Conservation (phyloP, 1,140 invertebrate species). For the Bombus huntii region DNA sequence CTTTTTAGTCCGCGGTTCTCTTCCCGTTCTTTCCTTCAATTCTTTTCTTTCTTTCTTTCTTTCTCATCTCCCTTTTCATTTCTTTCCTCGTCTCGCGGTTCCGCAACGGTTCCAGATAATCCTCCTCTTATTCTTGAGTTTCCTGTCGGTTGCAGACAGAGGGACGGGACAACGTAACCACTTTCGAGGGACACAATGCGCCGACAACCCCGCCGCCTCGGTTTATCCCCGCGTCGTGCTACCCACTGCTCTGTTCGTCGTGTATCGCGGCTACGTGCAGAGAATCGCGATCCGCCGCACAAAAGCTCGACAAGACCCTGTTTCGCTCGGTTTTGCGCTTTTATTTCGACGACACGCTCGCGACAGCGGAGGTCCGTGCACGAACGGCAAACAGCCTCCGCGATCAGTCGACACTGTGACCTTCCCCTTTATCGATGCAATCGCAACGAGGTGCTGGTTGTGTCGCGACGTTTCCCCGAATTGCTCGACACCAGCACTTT, state of each 20-base stretch:
- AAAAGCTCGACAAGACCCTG: neutral
- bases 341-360: slow-evolving; percentile 28
- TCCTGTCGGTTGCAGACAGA: slow-evolving; percentile 21
- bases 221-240: no score
- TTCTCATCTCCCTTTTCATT: neutral
- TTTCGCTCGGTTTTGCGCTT: neutral
- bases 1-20: neutral
- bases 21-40: neutral
- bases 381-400: no score
- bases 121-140: slow-evolving; percentile 15
- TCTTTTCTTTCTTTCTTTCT: neutral
- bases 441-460: neutral
- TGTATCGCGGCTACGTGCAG: slow-evolving; percentile 45
- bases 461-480: neutral
- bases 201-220: no score
- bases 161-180: neutral
- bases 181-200: slow-evolving; percentile 29
- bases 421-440: slow-evolving; percentile 4
- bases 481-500: no score
- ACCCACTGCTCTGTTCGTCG: neutral
- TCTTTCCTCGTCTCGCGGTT: neutral
- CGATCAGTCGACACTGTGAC: no score
- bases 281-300: slow-evolving; percentile 23
- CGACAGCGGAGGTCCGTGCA: neutral
- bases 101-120: slow-evolving; percentile 15